Percentiles rank a stretch among this genome's conserved stretches.
These are phyloP conservation scores for Mamestra configurata DNA, from an alignment of 1,140 invertebrate species.

Conservation along the genomic window DNA sequence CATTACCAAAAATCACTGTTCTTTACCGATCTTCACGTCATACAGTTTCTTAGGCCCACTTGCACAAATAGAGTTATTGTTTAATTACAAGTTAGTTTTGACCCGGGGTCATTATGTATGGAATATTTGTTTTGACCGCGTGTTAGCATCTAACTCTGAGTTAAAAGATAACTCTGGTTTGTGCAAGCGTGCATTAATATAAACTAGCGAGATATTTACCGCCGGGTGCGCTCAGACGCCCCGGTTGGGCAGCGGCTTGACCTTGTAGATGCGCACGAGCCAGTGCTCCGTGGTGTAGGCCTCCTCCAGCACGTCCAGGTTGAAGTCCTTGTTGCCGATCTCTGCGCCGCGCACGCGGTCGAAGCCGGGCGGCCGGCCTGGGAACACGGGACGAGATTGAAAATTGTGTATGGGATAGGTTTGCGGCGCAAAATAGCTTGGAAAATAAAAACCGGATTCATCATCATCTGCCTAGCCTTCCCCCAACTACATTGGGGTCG, in stretches of 20 bases:
- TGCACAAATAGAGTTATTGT: no score
- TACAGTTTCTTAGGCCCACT: background rate
- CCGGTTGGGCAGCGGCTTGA: conserved; percentile 92
- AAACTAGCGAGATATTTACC: conserved; percentile 12
- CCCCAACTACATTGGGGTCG: no score
- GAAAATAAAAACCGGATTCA: no score
- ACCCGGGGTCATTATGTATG: no score
- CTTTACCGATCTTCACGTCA: background rate
- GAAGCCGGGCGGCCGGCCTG: conserved; percentile 95
- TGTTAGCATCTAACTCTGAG: no score
- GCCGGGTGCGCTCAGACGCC: conserved; percentile 37
- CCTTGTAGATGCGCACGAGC: conserved; percentile 98
- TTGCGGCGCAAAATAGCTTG: no score
- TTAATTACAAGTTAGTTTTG: no score
- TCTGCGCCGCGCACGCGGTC: conserved; percentile 97
- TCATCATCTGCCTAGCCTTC: no score
- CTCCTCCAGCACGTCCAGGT: conserved; percentile 97
- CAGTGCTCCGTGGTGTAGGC: conserved; percentile 98
- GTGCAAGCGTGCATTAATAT: background rate
- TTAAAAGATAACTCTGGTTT: no score
- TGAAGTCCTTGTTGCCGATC: conserved; percentile 98
- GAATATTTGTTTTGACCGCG: no score
- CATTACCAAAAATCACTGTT: no score
- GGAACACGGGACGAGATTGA: conserved; percentile 25
- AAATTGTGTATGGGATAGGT: background rate